A percentile compares a stretch with the other conserved stretches of the same genome.
These are phyloP conservation scores for Plectropomus leopardus DNA, from an alignment of 2,113 vertebrate species.

Conservation along the genomic window DNA sequence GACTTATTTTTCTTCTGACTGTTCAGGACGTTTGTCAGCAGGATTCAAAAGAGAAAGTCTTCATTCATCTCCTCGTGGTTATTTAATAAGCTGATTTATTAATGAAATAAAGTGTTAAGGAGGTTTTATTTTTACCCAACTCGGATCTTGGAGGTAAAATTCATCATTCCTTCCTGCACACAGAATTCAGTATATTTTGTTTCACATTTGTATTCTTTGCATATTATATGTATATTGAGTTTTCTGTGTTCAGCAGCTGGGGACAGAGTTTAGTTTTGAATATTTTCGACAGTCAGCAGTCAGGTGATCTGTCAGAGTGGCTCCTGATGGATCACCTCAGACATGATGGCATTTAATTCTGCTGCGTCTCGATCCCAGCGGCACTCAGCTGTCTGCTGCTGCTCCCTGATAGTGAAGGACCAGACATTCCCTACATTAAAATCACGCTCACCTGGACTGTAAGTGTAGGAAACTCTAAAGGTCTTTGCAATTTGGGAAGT, in stretches of 20 bases:
- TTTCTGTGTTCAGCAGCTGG: not conserved
- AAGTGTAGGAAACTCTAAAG: not conserved
- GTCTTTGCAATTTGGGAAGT: no score
- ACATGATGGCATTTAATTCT: slow-evolving; percentile 45
- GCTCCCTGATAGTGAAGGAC: slow-evolving; percentile 19
- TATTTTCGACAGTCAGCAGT: slow-evolving; percentile 3
- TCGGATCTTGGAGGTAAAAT: not conserved
- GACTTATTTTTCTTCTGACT: not conserved
- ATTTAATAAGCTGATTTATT: slow-evolving; percentile 3
- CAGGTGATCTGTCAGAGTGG: slow-evolving; percentile 5
- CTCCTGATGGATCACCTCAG: slow-evolving; percentile 17
- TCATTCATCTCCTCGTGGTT: not conserved
- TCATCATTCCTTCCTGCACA: not conserved
- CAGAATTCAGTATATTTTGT: not conserved
- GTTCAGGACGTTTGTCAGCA: not conserved
- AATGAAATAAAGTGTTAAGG: slow-evolving; percentile 4
- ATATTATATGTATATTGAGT: not conserved
- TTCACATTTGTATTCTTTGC: not conserved
- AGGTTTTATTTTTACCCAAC: slow-evolving; percentile 2
- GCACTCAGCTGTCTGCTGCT: slow-evolving; percentile 33
- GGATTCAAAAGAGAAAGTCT: not conserved
- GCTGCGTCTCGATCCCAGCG: slow-evolving; percentile 16
- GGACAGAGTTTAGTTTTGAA: not conserved
- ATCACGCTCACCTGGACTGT: slow-evolving; percentile 6
- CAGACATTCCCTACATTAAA: slow-evolving; percentile 4